Conservation (phyloP, 2,797 vertebrate genomes). For the Cuculus canorus region DNA sequence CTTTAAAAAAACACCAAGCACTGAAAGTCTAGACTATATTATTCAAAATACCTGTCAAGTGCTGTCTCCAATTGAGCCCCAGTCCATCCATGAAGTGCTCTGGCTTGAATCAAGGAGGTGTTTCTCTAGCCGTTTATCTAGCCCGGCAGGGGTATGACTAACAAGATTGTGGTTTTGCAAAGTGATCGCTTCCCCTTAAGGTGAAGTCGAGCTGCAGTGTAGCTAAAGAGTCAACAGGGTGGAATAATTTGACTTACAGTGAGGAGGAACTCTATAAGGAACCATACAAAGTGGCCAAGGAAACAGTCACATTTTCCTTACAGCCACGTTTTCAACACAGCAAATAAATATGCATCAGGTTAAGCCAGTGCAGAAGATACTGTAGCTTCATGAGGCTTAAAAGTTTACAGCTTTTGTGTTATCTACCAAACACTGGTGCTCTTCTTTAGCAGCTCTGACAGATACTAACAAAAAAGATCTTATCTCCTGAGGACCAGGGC, state of each 20-base stretch:
- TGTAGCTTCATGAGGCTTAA: neutral
- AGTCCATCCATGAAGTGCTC: neutral
- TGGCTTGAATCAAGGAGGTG: neutral
- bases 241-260: neutral
- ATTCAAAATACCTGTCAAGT: neutral
- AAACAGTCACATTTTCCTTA: neutral
- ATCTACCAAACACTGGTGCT: neutral
- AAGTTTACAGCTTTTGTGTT: neutral
- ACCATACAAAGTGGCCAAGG: neutral
- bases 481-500: neutral
- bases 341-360: neutral
- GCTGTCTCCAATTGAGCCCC: neutral
- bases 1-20: neutral
- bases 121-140: neutral
- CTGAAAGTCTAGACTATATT: neutral
- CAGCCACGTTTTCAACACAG: neutral
- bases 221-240: neutral
- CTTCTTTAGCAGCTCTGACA: neutral
- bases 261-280: neutral
- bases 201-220: neutral
- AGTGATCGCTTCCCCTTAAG: neutral
- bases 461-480: neutral
- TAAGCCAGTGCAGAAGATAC: neutral
- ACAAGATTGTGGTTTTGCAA: neutral
- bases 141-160: neutral